Percentiles rank a stretch among this genome's conserved stretches.
These are phyloP conservation scores for Palaemon carinicauda DNA, from an alignment of 1,140 invertebrate genomes.

Conservation along the genomic window DNA sequence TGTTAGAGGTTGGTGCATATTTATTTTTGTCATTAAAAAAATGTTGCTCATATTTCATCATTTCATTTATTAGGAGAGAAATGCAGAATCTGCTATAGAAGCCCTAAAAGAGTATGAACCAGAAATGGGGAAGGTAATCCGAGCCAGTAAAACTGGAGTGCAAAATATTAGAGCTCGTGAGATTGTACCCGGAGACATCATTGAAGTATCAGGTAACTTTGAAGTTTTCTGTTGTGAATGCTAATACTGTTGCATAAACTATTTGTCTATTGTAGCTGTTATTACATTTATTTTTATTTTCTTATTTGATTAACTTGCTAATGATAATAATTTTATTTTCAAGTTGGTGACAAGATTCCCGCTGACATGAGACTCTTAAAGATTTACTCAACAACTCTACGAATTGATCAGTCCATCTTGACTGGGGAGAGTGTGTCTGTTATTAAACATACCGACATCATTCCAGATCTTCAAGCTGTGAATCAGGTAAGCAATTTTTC, in stretches of 20 bases:
- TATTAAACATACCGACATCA: conserved; percentile 97
- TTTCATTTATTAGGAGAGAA: conserved; percentile 81
- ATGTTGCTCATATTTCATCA: background rate
- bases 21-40: background rate
- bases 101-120: conserved; percentile 99
- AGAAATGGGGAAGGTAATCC: conserved; percentile 99
- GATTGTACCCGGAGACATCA: conserved; percentile 98
- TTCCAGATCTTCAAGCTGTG: conserved; percentile 96
- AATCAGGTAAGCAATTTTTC: conserved; percentile 74
- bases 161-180: conserved; percentile 97
- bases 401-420: conserved; percentile 99
- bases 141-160: conserved; percentile 93
- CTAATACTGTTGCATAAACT: background rate
- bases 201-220: conserved; percentile 82
- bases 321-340: conserved; percentile 55
- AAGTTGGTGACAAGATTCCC: conserved; percentile 99
- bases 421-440: conserved; percentile 99
- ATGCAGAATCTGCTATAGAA: conserved; percentile 99
- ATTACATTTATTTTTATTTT: background rate
- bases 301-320: too few relatives aligned
- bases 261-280: background rate
- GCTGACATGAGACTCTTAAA: conserved; percentile 97
- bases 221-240: background rate
- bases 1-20: too few relatives aligned
- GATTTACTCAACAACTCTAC: conserved; percentile 96